Evolutionary conservation across 2,797 vertebrate genomes (phyloP).

Genomic region (Bradypodion pumilum): DNA sequence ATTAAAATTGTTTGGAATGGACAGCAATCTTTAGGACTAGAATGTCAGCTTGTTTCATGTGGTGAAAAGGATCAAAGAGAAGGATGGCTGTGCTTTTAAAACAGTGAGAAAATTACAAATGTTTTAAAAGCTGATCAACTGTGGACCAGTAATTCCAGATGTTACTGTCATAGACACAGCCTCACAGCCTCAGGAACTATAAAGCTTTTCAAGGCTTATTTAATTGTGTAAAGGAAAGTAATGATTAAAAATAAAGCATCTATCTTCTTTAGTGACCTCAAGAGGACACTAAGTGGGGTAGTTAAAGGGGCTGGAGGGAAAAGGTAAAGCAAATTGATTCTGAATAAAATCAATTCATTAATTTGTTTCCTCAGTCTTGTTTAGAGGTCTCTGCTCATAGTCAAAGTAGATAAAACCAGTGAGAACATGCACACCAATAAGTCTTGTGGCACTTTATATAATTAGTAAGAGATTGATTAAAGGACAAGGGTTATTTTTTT

Average conservation of each 20-base stretch:
- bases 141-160: background rate
- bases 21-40: slow-evolving; percentile 33
- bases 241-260: too few relatives aligned
- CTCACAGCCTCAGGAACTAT: background rate
- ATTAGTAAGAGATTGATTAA: too few relatives aligned
- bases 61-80: background rate
- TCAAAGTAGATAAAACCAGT: background rate
- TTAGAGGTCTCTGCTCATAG: background rate
- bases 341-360: background rate
- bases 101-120: background rate
- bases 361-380: background rate
- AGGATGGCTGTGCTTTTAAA: slow-evolving; percentile 11
- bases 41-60: background rate
- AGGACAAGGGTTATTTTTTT: too few relatives aligned
- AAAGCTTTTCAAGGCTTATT: background rate
- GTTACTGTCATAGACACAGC: background rate
- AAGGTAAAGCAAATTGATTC: background rate
- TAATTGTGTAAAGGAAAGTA: background rate
- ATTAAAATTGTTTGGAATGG: slow-evolving; percentile 39
- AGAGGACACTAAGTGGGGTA: background rate
- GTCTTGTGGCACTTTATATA: too few relatives aligned
- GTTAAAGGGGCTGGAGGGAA: background rate
- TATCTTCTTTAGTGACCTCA: background rate
- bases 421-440: too few relatives aligned
- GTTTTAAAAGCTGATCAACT: background rate